A percentile compares a stretch with the other conserved stretches of the same genome.
phyloP scores from a whole-genome alignment of 2,888 invertebrate species.

The Spialia ferax region DNA sequence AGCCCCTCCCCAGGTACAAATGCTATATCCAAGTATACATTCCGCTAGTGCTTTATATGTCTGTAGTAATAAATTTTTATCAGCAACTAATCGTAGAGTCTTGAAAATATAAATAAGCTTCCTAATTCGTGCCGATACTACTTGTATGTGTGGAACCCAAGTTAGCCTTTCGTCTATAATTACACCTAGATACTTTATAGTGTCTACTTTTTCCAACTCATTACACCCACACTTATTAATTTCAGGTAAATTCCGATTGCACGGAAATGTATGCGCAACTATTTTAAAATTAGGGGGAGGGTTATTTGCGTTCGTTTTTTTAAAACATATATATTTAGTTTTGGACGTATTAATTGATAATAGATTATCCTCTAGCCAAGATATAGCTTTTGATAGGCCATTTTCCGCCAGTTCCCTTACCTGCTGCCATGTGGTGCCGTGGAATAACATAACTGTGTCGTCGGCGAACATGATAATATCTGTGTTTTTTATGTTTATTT shows the following conservation, averaged over 20 bases:
- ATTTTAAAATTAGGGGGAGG: not conserved
- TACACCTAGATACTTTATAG: slow-evolving; percentile 6
- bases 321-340: slow-evolving; percentile 3
- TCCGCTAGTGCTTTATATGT: not conserved
- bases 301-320: not conserved
- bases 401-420: not conserved
- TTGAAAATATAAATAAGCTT: not conserved
- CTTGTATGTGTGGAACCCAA: not conserved
- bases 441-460: not conserved
- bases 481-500: not conserved
- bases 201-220: not conserved
- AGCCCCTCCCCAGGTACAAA: not conserved
- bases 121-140: not conserved
- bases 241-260: not conserved
- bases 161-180: not conserved
- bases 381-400: not conserved
- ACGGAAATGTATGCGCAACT: not conserved
- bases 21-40: not conserved
- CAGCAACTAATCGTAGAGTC: not conserved
- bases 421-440: not conserved
- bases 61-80: not conserved
- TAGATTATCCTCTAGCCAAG: not conserved
- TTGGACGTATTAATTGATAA: not conserved
- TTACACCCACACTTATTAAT: not conserved
- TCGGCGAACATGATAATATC: not conserved